Base-by-base conservation (phyloP, 2,888 invertebrate species). In the Lasioglossum malachurum region DNA sequence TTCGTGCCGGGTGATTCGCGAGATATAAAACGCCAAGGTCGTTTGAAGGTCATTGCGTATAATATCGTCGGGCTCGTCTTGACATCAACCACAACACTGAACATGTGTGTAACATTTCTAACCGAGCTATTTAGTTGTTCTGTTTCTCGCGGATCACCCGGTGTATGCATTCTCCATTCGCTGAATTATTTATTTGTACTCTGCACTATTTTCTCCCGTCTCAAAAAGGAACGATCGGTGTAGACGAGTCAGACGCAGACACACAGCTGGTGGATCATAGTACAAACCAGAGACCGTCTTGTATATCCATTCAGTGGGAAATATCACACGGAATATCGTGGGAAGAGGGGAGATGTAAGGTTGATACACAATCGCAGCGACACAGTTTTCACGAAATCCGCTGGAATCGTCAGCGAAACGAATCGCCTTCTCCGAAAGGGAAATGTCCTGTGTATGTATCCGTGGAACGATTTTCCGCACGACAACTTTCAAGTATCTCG, bases 401-500 rank as follows among this genome's bases (percentile, higher is more conserved):
- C 74, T 78, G 76, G 77, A 72, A 75, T 89, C 87, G 89, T 83
- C 87, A 75, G 85, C 80, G 87, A 82, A 85, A 87, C 84, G 87
- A 75, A 87, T 91, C 89, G 78, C 31, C 83, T 85, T 89, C 85
- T 77, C 53, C n/a, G 83, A 84, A 85, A 90, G 91, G 89, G 89
- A 90, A 90, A 91, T 81, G 82, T 83, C 84, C 75, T 74, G 46
- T 46, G 71, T 76, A 74, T 71, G 44, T 78, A 46, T 16, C 16
- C 80, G 64, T 78, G 77, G 78, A 74, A 71, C 82, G 87, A 90
- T 90, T 89, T 91, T 90, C 90, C 76, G 84, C 90, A 88, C 91
- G 87, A 87, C 85, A 88, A 81, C 87, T 80, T 86, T 79, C 79
- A 69, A 77, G 57, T 74, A 71, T 81, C 64, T 80, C 83, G 79